Evolutionary conservation across 2,797 vertebrate species (phyloP).

Genomic region (Lagocephalus sceleratus): DNA sequence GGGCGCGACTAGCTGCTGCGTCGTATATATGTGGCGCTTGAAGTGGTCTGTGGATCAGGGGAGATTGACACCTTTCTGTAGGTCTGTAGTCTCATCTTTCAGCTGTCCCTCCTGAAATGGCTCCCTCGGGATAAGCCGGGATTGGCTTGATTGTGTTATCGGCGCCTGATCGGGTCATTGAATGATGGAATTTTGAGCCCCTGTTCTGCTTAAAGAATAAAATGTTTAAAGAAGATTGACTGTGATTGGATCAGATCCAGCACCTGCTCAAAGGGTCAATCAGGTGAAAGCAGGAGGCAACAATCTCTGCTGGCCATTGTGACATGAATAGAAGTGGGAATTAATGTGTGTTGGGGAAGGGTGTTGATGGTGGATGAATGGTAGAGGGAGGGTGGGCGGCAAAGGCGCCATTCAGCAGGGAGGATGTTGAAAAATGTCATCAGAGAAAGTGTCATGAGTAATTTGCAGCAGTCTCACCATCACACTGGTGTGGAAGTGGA

Average conservation of each 20-base stretch:
- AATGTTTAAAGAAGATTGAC: conserved; percentile 77
- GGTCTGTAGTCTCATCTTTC: conserved; percentile 63
- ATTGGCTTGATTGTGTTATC: conserved; percentile 76
- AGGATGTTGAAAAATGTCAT: conserved; percentile 71
- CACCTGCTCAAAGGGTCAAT: conserved; percentile 73
- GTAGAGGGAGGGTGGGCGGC: conserved; percentile 28
- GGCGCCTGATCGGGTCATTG: conserved; percentile 73
- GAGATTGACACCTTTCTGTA: conserved; percentile 73
- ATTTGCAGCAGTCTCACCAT: conserved; percentile 67
- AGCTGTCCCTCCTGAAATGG: conserved; percentile 69
- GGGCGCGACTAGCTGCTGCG: conserved; percentile 17
- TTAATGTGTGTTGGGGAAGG: conserved; percentile 55
- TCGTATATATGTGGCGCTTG: conserved; percentile 28
- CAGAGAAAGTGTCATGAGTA: conserved; percentile 72
- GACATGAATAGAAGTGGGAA: conserved; percentile 52
- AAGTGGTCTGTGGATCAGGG: conserved; percentile 59
- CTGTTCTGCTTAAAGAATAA: conserved; percentile 73
- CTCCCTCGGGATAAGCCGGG: conserved; percentile 67
- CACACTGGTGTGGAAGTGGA: conserved; percentile 60
- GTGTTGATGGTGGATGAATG: conserved; percentile 31
- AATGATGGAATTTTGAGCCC: conserved; percentile 76
- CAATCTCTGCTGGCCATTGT: conserved; percentile 68
- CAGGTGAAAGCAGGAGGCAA: conserved; percentile 65
- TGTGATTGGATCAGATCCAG: conserved; percentile 75
- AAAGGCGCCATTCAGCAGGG: conserved; percentile 57